These are phyloP conservation scores for Salpingus planirostris DNA, from an alignment of 2,888 invertebrate species.

Conservation along the genomic window DNA sequence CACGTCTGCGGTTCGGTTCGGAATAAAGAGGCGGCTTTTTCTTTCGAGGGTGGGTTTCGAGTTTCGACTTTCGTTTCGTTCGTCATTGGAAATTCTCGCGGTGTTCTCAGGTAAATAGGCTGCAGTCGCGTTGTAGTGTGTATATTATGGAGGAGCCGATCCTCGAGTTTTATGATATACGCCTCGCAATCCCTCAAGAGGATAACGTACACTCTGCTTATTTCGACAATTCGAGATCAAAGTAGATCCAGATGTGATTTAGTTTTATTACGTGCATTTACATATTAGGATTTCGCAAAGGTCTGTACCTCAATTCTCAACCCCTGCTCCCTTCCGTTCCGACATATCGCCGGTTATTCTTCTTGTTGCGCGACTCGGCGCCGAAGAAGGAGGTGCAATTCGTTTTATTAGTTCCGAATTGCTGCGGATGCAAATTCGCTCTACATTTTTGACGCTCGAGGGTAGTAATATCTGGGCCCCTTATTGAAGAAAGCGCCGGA, in stretches of 20 bases:
- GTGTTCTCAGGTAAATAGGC: constrained; percentile 29
- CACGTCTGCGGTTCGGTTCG: too few species aligned
- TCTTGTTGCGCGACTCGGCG: too few species aligned
- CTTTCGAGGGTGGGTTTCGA: too few species aligned
- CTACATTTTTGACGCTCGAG: constrained; percentile 12
- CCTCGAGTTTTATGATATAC: constrained; percentile 27
- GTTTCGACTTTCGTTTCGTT: too few species aligned
- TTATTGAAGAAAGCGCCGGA: constrained; percentile 8
- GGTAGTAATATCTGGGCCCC: too few species aligned
- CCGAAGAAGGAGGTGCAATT: too few species aligned
- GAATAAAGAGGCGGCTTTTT: too few species aligned
- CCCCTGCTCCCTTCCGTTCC: too few species aligned
- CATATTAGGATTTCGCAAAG: constrained; percentile 19
- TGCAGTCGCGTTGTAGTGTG: too few species aligned
- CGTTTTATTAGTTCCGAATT: constrained; percentile 13
- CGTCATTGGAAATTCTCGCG: constrained; percentile 24
- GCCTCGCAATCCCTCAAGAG: constrained; percentile 28
- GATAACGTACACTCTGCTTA: constrained; percentile 24
- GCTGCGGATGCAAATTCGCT: background rate
- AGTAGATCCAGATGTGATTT: constrained; percentile 27
- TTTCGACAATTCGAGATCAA: constrained; percentile 27
- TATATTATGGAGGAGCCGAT: constrained; percentile 26
- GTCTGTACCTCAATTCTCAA: too few species aligned
- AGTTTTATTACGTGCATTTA: constrained; percentile 29
- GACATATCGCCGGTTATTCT: too few species aligned